A percentile compares a stretch with the other conserved stretches of the same genome.
Evolutionary conservation across 2,113 vertebrate species (phyloP).

Genomic region (Ceyx melanurus): DNA sequence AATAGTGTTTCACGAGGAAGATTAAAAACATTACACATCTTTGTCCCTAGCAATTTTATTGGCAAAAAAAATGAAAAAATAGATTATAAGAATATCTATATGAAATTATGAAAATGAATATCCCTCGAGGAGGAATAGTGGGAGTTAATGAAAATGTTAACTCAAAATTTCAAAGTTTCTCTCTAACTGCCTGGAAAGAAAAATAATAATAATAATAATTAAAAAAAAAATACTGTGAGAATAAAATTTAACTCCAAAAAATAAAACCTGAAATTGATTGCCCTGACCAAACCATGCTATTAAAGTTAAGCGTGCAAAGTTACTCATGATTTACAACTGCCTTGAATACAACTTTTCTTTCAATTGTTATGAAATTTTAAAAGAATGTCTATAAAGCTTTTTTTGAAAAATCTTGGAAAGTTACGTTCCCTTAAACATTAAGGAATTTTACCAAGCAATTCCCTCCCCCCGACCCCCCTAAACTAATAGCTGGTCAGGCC

Average conservation of each 20-base stretch:
- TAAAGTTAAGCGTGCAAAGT: conserved; percentile 90
- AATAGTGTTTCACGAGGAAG: conserved; percentile 68
- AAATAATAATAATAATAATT: neutral
- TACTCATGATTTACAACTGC: conserved; percentile 81
- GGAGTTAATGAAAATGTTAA: conserved; percentile 66
- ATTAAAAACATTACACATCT: conserved; percentile 71
- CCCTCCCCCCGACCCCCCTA: conserved; percentile 75
- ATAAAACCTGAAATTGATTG: conserved; percentile 61
- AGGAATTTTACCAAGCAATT: conserved; percentile 90
- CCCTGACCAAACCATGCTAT: conserved; percentile 88
- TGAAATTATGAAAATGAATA: conserved; percentile 69
- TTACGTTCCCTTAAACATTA: conserved; percentile 98
- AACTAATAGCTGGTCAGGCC: conserved; percentile 85
- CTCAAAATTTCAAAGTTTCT: conserved; percentile 63
- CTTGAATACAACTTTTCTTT: conserved; percentile 84
- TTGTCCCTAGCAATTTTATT: conserved; percentile 68
- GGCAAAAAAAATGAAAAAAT: conserved; percentile 64
- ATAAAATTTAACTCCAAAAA: conserved; percentile 70
- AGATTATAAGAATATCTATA: conserved; percentile 64
- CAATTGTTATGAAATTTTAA: conserved; percentile 80
- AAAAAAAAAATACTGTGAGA: conserved; percentile 37
- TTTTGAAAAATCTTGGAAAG: conserved; percentile 84
- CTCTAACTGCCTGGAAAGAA: conserved; percentile 69
- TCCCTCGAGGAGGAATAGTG: conserved; percentile 60
- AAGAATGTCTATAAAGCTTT: conserved; percentile 88